Base-by-base conservation (phyloP, 2,888 invertebrate species). In the Muschampia plurimacula region DNA sequence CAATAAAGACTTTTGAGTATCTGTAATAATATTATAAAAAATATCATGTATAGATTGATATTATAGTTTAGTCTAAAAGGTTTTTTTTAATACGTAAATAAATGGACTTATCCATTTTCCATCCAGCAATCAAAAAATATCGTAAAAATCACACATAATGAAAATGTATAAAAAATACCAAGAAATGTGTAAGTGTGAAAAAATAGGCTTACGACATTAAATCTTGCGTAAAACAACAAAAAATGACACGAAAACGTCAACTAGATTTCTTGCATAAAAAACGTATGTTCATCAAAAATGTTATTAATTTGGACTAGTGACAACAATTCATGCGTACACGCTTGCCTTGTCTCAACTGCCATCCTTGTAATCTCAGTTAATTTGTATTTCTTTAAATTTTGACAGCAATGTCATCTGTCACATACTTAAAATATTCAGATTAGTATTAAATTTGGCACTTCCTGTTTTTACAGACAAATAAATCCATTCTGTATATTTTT, bases 301-400 rank as follows among this genome's bases (percentile, higher is more conserved):
- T 69, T 63, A 69, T 39, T 62, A 62, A 60, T 69, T 69, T 62
- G 44, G 60, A 69, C n/a, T 49, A 49, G 60, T 62, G 69, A 49
- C 49, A 60, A 68, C 59, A 65, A 13, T 36, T 68, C 46, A 28
- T 60, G 46, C 62, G 22, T 52, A 68, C 15, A 49, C 66, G 32
- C 32, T 22, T 5, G 46, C 32, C 46, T 46, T 36, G 68, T 60
- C 46, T 60, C 9, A 68, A 68, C 59, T 60, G 68, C 60, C 68
- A 60, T 15, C 46, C 28, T 49, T 49, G 60, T 68, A 60, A 59
- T 60, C 15, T 46, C 12, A 60, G 59, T 32, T 22, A 59, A 22
- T 22, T 22, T 22, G 22, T 22, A 22, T 68, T 59, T 44, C 46
- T 68, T 68, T 60, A 60, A 46, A 59, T 60, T 68, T 68, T 13